Base-by-base conservation (phyloP, 2,888 invertebrate genomes). In the Metallyticus violacea region DNA sequence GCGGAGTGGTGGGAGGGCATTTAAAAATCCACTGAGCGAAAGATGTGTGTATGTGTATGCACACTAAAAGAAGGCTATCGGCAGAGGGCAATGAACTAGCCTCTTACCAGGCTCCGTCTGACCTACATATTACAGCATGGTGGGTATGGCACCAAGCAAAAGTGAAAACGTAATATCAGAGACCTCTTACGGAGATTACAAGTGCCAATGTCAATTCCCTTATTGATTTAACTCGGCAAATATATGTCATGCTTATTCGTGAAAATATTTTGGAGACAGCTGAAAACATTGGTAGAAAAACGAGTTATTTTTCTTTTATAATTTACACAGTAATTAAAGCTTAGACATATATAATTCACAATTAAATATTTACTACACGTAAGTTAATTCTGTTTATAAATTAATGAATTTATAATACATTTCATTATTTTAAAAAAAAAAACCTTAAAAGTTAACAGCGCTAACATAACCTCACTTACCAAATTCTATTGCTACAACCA, bases 51-150 rank as follows among this genome's bases (percentile, higher is more conserved):
- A 79, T 26, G 79, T 76, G 76, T 76, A 7, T 76, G 7, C n/a
- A n/a, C 7, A 77, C 77, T 25, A 25, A 83, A 85, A 87, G 93
- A 93, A 93, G 93, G 93, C 93, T 93, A 80, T 40, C 26, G 26
- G 26, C 85, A 91, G 91, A 91, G 92, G 92, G 93, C 93, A 94
- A 94, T 92, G 94, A 93, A 93, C 94, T 93, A 93, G 92, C 91
- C 93, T 93, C 93, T 91, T 90, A 90, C 90, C 90, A 91, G 92
- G 92, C 90, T 90, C 89, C 90, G 29, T 85, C 81, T 86, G 91
- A 90, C 90, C 90, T 90, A 87, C 85, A 87, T 87, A 76, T 81
- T 22, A 78, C 80, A 29, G 25, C 84, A 81, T 26, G 85, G 85
- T 82, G 76, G 26, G 85, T 15, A 30, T 82, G 81, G 79, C 6